Base-by-base conservation (phyloP, 2,888 invertebrate species). In the Camponotus fellah region DNA sequence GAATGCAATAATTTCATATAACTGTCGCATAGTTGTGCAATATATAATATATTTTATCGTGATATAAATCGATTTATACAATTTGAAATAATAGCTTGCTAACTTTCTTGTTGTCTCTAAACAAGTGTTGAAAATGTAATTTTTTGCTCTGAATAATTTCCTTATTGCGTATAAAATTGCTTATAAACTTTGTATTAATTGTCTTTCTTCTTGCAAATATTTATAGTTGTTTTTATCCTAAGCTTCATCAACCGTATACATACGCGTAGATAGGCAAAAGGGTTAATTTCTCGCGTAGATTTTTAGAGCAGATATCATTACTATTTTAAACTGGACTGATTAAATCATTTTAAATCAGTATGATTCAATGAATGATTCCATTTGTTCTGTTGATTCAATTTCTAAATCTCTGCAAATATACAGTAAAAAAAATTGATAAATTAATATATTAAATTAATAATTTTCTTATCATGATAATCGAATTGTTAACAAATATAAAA, bases 141-240 rank as follows among this genome's bases (percentile, higher is more conserved):
- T 46, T 53, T 53, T 17, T 46, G 32, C 21, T n/a, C 69, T 68
- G 32, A 32, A 10, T 58, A 58, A 12, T 58, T 58, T 43, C 43
- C n/a, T 77, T 43, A 14, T 40, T 69, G 40, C 40, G 56, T 68
- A 43, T 26, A 77, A 3, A 69, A 58, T 32, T 9, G 40, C 77
- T 68, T 68, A n/a, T n/a, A 77, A 68, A 68, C 14, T 68, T 40
- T 26, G 26, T n/a, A 65, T 17, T 49, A 37, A 26, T 26, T 66
- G 56, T 77, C 14, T 43, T 68, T 3, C 14, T 37, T 14, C 46
- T 34, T 71, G 9, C 12, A 43, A 71, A 71, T 80, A 71, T 60
- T n/a, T 46, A 17, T 58, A 46, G 60, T 62, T 71, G 14, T 69
- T 68, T 53, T 53, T 71, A 71, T 46, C 34, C 21, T 21, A 37